Evolutionary conservation across 2,113 vertebrate genomes (phyloP).

Genomic region (Amazona guildingii): DNA sequence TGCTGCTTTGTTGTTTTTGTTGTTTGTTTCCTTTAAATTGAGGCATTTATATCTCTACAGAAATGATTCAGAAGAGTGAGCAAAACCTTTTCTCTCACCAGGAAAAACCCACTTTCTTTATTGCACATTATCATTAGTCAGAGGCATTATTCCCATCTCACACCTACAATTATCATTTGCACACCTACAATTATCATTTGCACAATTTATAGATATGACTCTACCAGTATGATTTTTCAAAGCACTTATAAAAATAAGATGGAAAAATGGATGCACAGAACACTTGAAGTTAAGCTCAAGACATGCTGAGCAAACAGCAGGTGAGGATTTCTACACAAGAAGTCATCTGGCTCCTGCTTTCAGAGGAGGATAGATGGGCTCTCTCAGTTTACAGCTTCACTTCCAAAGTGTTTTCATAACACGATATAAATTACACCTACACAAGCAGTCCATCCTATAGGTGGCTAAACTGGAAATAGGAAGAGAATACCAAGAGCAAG

Average conservation of each 20-base stretch:
- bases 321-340: not conserved
- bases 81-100: not conserved
- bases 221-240: not conserved
- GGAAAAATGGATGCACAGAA: not conserved
- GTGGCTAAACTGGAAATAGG: not conserved
- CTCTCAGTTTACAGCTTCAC: not conserved
- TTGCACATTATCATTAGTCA: slow-evolving; percentile 24
- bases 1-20: not conserved
- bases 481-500: not conserved
- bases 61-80: slow-evolving; percentile 11
- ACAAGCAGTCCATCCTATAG: not conserved
- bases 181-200: slow-evolving; percentile 32
- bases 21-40: not conserved
- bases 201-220: not conserved
- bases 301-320: not conserved
- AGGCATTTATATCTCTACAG: not conserved
- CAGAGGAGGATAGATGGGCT: not conserved
- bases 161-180: slow-evolving; percentile 5
- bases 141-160: not conserved
- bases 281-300: not conserved
- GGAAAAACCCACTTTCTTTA: not conserved
- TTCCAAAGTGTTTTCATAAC: not conserved
- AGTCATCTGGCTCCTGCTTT: not conserved
- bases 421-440: not conserved
- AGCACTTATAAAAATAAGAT: slow-evolving; percentile 8